Evolutionary conservation across 2,797 vertebrate species (phyloP).

Genomic region (Sebastes kiyomatsui): DNA sequence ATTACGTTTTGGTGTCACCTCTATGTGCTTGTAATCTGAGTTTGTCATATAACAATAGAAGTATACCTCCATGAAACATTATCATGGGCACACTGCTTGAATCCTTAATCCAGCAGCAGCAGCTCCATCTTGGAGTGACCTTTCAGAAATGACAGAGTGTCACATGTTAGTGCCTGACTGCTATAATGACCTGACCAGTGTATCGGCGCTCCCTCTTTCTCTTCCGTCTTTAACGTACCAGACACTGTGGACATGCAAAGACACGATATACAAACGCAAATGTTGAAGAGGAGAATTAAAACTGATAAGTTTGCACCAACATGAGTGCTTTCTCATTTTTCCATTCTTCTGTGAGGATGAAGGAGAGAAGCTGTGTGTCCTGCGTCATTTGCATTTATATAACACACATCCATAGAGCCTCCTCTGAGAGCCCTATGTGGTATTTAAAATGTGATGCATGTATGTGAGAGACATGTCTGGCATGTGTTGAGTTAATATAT

Average conservation of each 20-base stretch:
- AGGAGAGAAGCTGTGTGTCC: slow-evolving; percentile 23
- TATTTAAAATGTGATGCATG: slow-evolving; percentile 55
- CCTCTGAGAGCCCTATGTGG: slow-evolving; percentile 13
- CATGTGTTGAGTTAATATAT: slow-evolving; percentile 41
- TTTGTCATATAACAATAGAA: not conserved
- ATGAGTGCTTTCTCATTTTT: not conserved
- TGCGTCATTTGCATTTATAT: slow-evolving; percentile 66
- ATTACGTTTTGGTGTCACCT: not conserved
- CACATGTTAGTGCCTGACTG: slow-evolving; percentile 40
- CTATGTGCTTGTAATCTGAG: not conserved
- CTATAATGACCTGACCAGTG: slow-evolving; percentile 35
- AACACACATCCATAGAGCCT: slow-evolving; percentile 33
- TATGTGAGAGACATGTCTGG: slow-evolving; percentile 3
- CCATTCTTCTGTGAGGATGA: slow-evolving; percentile 14
- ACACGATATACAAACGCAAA: slow-evolving; percentile 7
- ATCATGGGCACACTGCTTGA: slow-evolving; percentile 11
- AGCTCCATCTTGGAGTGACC: slow-evolving; percentile 58
- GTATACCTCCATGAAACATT: slow-evolving; percentile 7
- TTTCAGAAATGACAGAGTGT: slow-evolving; percentile 61
- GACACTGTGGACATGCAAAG: not conserved
- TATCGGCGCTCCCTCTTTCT: not conserved
- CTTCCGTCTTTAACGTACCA: not conserved
- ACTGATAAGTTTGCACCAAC: not conserved
- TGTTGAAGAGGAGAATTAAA: not conserved
- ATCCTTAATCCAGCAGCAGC: slow-evolving; percentile 43